Evolutionary conservation across 2,888 invertebrate genomes (phyloP), one percentile per base, ranked within the genome.

Genomic region (Caenorhabditis sp.): DNA sequence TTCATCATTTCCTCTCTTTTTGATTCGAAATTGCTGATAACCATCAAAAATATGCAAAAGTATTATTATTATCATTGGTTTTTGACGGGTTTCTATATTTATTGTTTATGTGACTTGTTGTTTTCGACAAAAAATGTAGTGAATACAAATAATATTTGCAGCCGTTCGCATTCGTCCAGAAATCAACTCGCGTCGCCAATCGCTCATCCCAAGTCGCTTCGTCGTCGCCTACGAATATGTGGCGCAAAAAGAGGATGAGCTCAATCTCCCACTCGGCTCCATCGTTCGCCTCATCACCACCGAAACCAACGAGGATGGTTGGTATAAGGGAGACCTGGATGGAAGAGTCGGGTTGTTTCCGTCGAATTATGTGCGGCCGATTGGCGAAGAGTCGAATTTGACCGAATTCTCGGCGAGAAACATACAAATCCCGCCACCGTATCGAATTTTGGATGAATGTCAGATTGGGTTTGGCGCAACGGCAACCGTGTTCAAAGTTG

Each of bases 221-320:
- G 61, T 73, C 36, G 59, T 57, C n/a, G 66, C 69, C 14, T 78
- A 69, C 58, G 84, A 84, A 53, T 84, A 84, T 56, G 31, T 59
- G 21, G 82, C 84, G 7, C 59, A 66, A 23, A 62, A 71, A n/a
- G 70, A 81, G 1, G 84, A 84, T 61, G 84, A 84, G 54, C 52
- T 84, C 43, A 69, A 71, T 14, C 56, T 84, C 8, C 72, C 78
- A 23, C 62, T 78, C 2, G 84, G 84, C 17, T 78, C 83, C 0
- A 72, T 80, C n/a, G 72, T 83, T 12, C 61, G 50, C 26, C 50
- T 73, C 31, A 57, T 73, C 2, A 64, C 64, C 8, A 60, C 58
- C 38, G 68, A 73, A 50, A 73, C 72, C 4, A 43, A 67, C 10
- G 69, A 73, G 66, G 73, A 73, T 49, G 73, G 73, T 8, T 73